These are phyloP conservation scores for Sthenelais limicola DNA, from an alignment of 2,888 invertebrate species.

Conservation along the genomic window DNA sequence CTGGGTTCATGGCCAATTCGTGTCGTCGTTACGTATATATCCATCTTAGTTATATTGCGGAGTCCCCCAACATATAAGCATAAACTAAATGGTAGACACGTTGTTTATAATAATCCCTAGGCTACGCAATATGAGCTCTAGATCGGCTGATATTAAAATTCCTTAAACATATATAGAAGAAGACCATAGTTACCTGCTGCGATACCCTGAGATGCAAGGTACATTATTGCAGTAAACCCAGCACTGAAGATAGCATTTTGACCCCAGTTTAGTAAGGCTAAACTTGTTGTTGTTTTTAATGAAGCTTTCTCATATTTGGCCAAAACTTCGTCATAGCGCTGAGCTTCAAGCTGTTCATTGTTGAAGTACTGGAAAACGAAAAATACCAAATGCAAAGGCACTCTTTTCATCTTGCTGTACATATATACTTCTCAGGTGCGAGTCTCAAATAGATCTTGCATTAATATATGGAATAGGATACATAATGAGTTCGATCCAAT, in stretches of 20 bases:
- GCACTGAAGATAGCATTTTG: conserved; percentile 97
- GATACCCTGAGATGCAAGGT: conserved; percentile 91
- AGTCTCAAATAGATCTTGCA: not conserved
- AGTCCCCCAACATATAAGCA: too few relatives aligned
- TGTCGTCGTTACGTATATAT: too few relatives aligned
- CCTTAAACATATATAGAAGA: too few relatives aligned
- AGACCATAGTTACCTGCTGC: conserved; percentile 78
- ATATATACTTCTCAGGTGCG: not conserved
- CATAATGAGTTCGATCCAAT: too few relatives aligned
- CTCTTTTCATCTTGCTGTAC: not conserved
- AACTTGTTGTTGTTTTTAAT: conserved; percentile 92
- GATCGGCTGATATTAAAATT: not conserved
- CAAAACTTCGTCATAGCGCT: conserved; percentile 86
- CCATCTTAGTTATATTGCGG: too few relatives aligned
- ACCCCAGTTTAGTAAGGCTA: conserved; percentile 95
- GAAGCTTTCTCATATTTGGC: conserved; percentile 90
- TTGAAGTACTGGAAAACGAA: conserved; percentile 96
- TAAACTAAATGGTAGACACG: too few relatives aligned
- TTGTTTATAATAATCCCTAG: too few relatives aligned
- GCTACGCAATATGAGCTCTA: too few relatives aligned
- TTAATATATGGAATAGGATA: too few relatives aligned
- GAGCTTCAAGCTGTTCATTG: conserved; percentile 94
- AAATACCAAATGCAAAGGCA: too few relatives aligned
- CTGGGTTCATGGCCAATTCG: too few relatives aligned
- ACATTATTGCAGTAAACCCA: conserved; percentile 93